Evolutionary conservation across 1,140 invertebrate species (phyloP).

Genomic region (Ephestia elutella): DNA sequence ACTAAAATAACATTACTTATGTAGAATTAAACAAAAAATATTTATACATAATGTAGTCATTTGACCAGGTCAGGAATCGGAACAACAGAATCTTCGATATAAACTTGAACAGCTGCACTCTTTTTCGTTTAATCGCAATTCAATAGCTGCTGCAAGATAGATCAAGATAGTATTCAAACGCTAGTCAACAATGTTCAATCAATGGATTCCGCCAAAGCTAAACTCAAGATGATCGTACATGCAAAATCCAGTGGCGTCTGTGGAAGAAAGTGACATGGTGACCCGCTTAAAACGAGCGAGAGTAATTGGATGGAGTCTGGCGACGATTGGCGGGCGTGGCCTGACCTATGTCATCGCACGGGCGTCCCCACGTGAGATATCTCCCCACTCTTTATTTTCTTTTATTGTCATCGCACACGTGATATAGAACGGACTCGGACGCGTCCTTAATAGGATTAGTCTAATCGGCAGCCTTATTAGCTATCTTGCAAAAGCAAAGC

Average conservation of each 20-base stretch:
- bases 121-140: no score
- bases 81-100: no score
- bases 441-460: background rate
- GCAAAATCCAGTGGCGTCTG: slow-evolving; percentile 26
- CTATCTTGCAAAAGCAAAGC: no score
- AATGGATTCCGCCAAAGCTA: background rate
- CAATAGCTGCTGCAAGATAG: no score
- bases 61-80: no score
- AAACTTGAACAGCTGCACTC: no score
- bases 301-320: slow-evolving; percentile 40
- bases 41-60: no score
- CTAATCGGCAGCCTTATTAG: no score
- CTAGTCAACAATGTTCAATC: background rate
- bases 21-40: no score
- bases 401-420: background rate
- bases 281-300: slow-evolving; percentile 44
- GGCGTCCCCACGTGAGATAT: background rate
- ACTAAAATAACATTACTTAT: no score
- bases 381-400: background rate
- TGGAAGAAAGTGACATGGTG: slow-evolving; percentile 56
- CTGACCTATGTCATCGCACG: slow-evolving; percentile 3
- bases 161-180: no score
- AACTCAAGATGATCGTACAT: background rate
- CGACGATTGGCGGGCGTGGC: background rate
- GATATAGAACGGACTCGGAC: no score